Evolutionary conservation across 2,113 vertebrate species (phyloP).

Genomic region (Lophotis ruficrista): DNA sequence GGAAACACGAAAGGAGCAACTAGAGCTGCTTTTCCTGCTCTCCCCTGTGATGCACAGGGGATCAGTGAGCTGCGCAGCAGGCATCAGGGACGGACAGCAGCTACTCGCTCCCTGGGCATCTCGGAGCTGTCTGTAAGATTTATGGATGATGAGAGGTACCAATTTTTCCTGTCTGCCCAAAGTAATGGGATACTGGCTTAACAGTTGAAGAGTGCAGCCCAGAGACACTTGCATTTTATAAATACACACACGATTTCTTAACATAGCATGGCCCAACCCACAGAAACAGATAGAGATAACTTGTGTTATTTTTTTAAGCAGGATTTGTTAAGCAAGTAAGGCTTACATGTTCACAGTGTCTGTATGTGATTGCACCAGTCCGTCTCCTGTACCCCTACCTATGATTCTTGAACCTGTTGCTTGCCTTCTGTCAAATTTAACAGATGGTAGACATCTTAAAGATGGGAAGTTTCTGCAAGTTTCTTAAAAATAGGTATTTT

Average conservation of each 20-base stretch:
- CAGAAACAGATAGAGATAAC: not conserved
- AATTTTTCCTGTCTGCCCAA: not conserved
- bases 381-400: not conserved
- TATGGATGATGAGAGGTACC: not conserved
- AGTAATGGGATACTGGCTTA: not conserved
- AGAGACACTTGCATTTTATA: not conserved
- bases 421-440: not conserved
- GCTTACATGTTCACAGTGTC: not conserved
- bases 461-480: not conserved
- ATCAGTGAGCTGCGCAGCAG: not conserved
- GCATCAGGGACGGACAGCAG: not conserved
- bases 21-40: not conserved
- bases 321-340: not conserved
- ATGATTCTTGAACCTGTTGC: not conserved
- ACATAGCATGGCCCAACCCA: not conserved
- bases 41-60: not conserved
- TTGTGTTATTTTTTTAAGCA: not conserved
- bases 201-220: not conserved
- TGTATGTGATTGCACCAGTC: not conserved
- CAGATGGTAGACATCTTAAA: not conserved
- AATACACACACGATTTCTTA: not conserved
- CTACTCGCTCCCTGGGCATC: accelerated
- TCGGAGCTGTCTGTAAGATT: not conserved
- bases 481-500: not conserved
- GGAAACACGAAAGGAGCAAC: not conserved